phyloP scores from a whole-genome alignment of 2,113 vertebrate species.

The Gasterosteus nipponicus region DNA sequence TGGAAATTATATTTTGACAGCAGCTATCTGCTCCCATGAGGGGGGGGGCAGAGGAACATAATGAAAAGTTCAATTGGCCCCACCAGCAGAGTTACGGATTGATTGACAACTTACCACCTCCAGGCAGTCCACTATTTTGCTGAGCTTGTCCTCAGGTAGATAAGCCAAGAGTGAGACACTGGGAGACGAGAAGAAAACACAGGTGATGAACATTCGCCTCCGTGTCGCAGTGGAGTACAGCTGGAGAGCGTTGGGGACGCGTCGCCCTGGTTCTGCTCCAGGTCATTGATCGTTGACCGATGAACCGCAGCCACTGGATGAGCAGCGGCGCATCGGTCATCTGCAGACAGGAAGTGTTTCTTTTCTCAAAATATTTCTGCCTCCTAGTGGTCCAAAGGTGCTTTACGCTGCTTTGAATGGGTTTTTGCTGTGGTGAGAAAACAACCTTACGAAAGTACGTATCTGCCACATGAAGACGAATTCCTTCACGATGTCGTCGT shows the following conservation, averaged over 20 bases:
- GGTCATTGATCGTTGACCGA: not conserved
- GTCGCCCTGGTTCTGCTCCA: not conserved
- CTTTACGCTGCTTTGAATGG: not conserved
- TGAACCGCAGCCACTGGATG: not conserved
- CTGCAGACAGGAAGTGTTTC: not conserved
- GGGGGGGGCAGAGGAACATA: slow-evolving; percentile 21
- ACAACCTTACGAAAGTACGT: not conserved
- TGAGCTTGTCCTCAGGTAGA: slow-evolving; percentile 82
- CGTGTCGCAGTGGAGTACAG: not conserved
- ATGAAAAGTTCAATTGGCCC: slow-evolving; percentile 45
- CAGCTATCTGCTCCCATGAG: slow-evolving; percentile 63
- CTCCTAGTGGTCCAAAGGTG: not conserved
- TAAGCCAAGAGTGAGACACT: slow-evolving; percentile 82
- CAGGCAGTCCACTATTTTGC: slow-evolving; percentile 84
- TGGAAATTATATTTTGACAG: slow-evolving; percentile 75
- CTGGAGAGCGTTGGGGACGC: not conserved
- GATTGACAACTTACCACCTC: slow-evolving; percentile 82
- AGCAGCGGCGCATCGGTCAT: not conserved
- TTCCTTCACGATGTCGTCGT: not conserved
- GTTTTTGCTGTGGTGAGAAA: not conserved
- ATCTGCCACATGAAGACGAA: not conserved
- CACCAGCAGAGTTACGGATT: slow-evolving; percentile 22
- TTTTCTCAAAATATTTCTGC: not conserved
- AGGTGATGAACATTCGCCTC: not conserved
- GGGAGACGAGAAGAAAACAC: slow-evolving; percentile 35